Evolutionary conservation across 92 coral and sea anemone species (phyloP).

Genomic region (Pocillopora grandis): DNA sequence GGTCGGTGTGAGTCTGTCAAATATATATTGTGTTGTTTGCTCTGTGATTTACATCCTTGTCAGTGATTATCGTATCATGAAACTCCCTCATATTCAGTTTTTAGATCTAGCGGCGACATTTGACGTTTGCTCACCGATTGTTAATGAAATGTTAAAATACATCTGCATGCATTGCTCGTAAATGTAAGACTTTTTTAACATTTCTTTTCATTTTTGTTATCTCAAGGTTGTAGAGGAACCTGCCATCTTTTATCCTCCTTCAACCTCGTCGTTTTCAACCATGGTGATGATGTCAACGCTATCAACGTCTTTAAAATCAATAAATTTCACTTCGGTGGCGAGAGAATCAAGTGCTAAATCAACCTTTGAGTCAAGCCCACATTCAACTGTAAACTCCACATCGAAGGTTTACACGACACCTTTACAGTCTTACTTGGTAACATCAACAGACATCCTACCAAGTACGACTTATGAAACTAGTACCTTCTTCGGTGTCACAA

Average conservation of each 20-base stretch:
- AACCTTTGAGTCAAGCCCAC: not conserved
- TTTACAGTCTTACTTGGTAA: not conserved
- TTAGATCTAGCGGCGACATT: too few species aligned
- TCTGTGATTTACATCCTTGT: too few species aligned
- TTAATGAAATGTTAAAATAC: not conserved
- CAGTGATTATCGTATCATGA: too few species aligned
- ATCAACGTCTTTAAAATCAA: not conserved
- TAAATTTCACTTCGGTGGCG: not conserved
- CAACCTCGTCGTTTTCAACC: not conserved
- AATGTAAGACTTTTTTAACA: not conserved
- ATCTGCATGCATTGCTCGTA: not conserved
- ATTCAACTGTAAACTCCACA: not conserved
- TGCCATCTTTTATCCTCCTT: slow-evolving; percentile 3
- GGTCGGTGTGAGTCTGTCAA: too few species aligned
- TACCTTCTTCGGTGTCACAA: not conserved
- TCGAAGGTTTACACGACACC: not conserved
- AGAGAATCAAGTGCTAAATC: not conserved
- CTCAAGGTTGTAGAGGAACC: slow-evolving; percentile 14
- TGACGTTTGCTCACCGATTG: not conserved
- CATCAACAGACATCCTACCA: not conserved
- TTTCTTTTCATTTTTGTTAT: not conserved
- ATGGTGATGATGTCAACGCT: slow-evolving; percentile 7
- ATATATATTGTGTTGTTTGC: too few species aligned
- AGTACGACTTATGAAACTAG: not conserved
- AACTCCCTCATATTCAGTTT: too few species aligned